Evolutionary conservation across 23 tunicate species (phyloP).

Genomic region (Ciona savignyi): DNA sequence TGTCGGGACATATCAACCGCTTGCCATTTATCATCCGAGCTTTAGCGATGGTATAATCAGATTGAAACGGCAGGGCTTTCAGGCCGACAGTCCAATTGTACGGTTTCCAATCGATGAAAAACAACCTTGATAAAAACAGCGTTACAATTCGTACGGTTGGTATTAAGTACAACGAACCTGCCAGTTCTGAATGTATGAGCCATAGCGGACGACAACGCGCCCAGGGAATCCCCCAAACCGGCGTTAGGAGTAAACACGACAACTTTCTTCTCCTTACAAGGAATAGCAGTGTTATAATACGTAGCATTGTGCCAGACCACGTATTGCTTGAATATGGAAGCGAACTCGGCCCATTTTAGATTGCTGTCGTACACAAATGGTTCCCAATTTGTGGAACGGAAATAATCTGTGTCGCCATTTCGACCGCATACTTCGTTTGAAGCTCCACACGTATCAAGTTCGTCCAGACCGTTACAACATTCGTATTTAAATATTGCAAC

Average conservation of each 20-base stretch:
- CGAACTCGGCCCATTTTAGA: slow-evolving; percentile 17
- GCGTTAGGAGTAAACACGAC: slow-evolving; percentile 81
- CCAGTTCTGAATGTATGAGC: slow-evolving; percentile 45
- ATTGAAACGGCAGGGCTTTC: slow-evolving; percentile 40
- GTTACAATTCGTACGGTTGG: too few relatives aligned
- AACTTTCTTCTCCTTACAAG: slow-evolving; percentile 52
- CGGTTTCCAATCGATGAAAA: slow-evolving; percentile 86
- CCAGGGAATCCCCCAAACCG: slow-evolving; percentile 75
- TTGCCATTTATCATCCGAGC: slow-evolving; percentile 4
- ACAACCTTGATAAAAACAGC: slow-evolving; percentile 25
- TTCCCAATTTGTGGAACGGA: too few relatives aligned
- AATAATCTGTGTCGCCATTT: too few relatives aligned
- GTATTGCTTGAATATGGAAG: slow-evolving; percentile 6
- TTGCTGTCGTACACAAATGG: slow-evolving; percentile 24
- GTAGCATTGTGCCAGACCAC: slow-evolving; percentile 60
- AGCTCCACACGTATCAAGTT: too few relatives aligned
- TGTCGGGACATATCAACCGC: slow-evolving; percentile 35
- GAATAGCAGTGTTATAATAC: slow-evolving; percentile 27
- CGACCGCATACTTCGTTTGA: too few relatives aligned
- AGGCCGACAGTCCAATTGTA: slow-evolving; percentile 60
- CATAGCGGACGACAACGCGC: slow-evolving; percentile 57
- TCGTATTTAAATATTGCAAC: too few relatives aligned
- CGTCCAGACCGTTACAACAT: too few relatives aligned
- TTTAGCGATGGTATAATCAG: slow-evolving; percentile 38
- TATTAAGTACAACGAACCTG: slow-evolving; percentile 59